Percentiles rank a stretch among this genome's conserved stretches.
phyloP scores from a whole-genome alignment of 2,888 invertebrate genomes.

The Lucinisca nassula region DNA sequence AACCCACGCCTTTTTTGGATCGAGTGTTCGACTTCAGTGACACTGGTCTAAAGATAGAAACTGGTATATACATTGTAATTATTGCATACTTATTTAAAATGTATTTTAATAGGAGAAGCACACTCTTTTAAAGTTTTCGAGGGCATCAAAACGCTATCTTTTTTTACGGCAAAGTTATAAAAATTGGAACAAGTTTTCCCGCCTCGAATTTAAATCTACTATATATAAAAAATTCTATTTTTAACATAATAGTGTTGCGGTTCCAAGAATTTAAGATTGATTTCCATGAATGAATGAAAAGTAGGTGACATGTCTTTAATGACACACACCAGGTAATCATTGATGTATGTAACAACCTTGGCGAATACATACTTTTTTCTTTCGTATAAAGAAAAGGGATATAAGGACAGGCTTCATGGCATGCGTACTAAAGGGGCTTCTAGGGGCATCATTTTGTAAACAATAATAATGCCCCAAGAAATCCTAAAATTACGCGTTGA shows the following conservation, averaged over 20 bases:
- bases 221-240: conserved; percentile 43
- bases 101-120: too few species aligned
- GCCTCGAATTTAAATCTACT: too few species aligned
- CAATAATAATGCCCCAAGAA: conserved; percentile 68
- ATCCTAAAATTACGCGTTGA: conserved; percentile 61
- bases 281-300: conserved; percentile 51
- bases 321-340: neutral
- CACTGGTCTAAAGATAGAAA: neutral
- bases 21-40: neutral
- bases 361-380: too few species aligned
- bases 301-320: neutral
- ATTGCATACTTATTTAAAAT: too few species aligned
- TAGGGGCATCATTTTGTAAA: conserved; percentile 52
- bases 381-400: too few species aligned
- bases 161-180: too few species aligned
- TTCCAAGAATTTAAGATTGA: conserved; percentile 45
- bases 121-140: too few species aligned
- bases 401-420: too few species aligned
- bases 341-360: too few species aligned
- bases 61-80: too few species aligned
- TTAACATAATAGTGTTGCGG: conserved; percentile 29
- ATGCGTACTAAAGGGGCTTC: conserved; percentile 47
- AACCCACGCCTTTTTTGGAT: neutral
- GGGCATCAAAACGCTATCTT: too few species aligned
- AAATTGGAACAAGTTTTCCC: too few species aligned